Evolutionary conservation across 2,797 vertebrate species (phyloP).

Genomic region (Brachyalestes nurse): DNA sequence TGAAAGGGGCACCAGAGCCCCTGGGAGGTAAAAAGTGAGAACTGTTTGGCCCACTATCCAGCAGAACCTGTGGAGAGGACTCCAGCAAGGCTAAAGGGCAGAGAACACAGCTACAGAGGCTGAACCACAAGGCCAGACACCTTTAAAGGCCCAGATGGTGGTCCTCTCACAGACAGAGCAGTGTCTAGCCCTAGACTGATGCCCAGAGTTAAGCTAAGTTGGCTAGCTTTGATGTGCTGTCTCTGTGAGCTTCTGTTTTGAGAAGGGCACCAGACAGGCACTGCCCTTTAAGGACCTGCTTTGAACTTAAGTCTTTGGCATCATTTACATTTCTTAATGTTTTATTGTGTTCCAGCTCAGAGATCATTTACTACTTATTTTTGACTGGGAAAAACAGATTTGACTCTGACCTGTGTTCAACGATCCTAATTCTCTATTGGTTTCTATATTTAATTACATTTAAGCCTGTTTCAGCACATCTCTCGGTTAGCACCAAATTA

Average conservation of each 20-base stretch:
- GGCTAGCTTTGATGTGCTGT: constrained; percentile 35
- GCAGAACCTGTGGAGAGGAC: background rate
- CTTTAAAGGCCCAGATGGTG: constrained; percentile 46
- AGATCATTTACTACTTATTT: background rate
- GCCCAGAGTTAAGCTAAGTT: constrained; percentile 2
- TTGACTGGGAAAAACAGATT: background rate
- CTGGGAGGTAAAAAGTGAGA: constrained; percentile 25
- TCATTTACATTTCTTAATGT: background rate
- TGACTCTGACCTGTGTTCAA: too few species aligned
- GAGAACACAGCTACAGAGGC: constrained; percentile 20
- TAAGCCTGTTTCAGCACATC: too few species aligned
- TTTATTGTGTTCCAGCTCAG: background rate
- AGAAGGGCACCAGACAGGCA: constrained; percentile 25
- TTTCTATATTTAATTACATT: too few species aligned
- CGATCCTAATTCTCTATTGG: too few species aligned
- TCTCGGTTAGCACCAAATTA: too few species aligned
- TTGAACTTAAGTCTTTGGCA: constrained; percentile 9
- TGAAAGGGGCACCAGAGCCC: constrained; percentile 19
- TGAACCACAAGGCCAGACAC: background rate
- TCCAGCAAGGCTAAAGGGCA: constrained; percentile 44
- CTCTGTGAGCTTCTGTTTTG: constrained; percentile 23
- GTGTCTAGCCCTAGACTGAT: background rate
- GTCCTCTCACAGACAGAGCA: background rate
- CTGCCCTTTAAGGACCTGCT: constrained; percentile 34
- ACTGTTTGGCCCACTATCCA: constrained; percentile 2